Evolutionary conservation across 1,140 invertebrate genomes (phyloP).

Genomic region (Octopus sinensis): DNA sequence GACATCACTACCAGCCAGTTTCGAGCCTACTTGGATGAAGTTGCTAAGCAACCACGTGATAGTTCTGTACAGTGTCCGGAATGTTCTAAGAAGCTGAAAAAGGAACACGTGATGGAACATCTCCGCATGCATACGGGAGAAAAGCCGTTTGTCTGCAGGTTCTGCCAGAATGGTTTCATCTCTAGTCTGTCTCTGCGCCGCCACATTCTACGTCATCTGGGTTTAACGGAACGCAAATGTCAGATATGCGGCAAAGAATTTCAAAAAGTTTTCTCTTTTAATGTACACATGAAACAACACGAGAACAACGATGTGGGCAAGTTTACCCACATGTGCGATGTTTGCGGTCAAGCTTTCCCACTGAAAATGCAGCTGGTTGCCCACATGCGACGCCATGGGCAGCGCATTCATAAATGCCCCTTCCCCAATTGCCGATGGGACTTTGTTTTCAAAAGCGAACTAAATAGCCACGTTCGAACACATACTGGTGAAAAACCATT

Average conservation of each 20-base stretch:
- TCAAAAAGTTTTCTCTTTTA: slow-evolving; percentile 37
- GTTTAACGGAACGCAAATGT: slow-evolving; percentile 39
- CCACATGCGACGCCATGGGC: slow-evolving; percentile 65
- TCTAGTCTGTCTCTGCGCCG: slow-evolving; percentile 40
- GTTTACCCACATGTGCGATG: slow-evolving; percentile 59
- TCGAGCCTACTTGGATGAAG: slow-evolving; percentile 33
- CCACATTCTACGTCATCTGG: slow-evolving; percentile 50
- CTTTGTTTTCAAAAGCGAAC: slow-evolving; percentile 56
- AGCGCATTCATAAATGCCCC: slow-evolving; percentile 64
- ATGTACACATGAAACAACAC: slow-evolving; percentile 43
- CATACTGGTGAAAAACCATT: slow-evolving; percentile 59
- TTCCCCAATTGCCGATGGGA: slow-evolving; percentile 53
- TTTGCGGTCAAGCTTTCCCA: slow-evolving; percentile 64
- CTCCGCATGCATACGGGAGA: slow-evolving; percentile 45
- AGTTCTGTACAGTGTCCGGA: slow-evolving; percentile 43
- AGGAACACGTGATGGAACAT: slow-evolving; percentile 46
- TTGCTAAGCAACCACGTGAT: slow-evolving; percentile 31
- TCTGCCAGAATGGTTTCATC: slow-evolving; percentile 42
- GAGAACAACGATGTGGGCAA: slow-evolving; percentile 38
- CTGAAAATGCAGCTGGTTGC: slow-evolving; percentile 63
- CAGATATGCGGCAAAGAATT: slow-evolving; percentile 46
- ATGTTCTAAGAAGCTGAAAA: slow-evolving; percentile 42
- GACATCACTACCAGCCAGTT: slow-evolving; percentile 39
- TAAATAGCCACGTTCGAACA: slow-evolving; percentile 44
- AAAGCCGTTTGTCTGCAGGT: slow-evolving; percentile 43